These are phyloP conservation scores for Drosophila athabasca DNA, from an alignment of 1,140 invertebrate species.

Conservation along the genomic window DNA sequence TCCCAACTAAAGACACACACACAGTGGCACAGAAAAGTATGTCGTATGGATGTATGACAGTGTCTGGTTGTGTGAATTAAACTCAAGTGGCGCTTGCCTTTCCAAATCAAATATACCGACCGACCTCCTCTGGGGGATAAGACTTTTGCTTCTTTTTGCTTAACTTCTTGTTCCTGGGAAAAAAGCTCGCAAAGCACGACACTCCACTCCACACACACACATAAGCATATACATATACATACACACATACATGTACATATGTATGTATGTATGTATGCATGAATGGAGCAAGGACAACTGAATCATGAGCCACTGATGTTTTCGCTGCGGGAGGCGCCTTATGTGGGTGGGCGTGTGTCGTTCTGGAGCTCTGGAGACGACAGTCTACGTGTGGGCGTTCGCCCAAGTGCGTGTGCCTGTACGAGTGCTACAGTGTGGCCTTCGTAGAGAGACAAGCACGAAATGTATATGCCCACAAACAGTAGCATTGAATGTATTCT, in stretches of 20 bases:
- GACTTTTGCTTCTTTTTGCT: conserved; percentile 21
- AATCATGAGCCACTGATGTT: conserved; percentile 41
- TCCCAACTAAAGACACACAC: too few relatives aligned
- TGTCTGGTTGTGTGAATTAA: conserved; percentile 40
- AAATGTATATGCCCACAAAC: too few relatives aligned
- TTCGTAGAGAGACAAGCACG: too few relatives aligned
- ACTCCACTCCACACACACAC: background rate
- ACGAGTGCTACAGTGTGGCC: conserved; percentile 2
- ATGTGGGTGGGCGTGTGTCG: conserved; percentile 20
- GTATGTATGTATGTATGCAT: background rate
- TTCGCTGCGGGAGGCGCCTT: conserved; percentile 10
- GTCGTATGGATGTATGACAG: background rate
- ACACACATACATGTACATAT: conserved; percentile 10
- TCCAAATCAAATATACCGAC: conserved; percentile 53
- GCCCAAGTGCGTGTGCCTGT: too few relatives aligned
- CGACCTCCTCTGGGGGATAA: conserved; percentile 27
- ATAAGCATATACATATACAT: background rate
- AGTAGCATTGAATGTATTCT: too few relatives aligned
- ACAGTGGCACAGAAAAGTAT: background rate
- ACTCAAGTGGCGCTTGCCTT: conserved; percentile 52
- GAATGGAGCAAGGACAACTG: conserved; percentile 45
- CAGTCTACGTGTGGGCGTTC: conserved; percentile 7
- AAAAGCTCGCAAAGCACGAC: conserved; percentile 37
- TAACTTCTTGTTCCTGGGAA: conserved; percentile 5
- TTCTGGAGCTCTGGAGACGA: background rate